Base-by-base conservation (phyloP, 2,113 vertebrate species). In the Perognathus longimembris region DNA sequence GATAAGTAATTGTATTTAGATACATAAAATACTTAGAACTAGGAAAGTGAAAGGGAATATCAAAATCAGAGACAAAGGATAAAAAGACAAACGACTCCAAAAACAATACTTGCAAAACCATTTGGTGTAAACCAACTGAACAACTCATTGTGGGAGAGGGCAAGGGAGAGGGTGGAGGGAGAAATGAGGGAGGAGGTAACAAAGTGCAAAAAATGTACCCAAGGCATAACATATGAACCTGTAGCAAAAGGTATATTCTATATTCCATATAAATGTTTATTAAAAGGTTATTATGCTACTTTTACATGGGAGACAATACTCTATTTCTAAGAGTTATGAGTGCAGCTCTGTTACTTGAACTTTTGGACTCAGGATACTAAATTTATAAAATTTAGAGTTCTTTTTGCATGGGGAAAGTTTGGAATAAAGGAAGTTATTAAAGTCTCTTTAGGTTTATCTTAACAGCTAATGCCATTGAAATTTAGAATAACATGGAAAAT, bases 11-110 rank as follows among this genome's bases (percentile, higher is more conserved):
- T 91, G 2, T 87, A 76, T 80, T 90, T 94, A 75, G 66, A 12
- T 94, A 69, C 10, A 32, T 50, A 74, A 82, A 89, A 93, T 92
- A 75, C 24, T 81, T 11, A 93, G 81, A 84, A 74, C 22, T n/a
- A n/a, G n/a, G n/a, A n/a, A n/a, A n/a, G n/a, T n/a, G n/a, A n/a
- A n/a, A n/a, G n/a, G n/a, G n/a, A n/a, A n/a, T n/a, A n/a, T n/a
- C n/a, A n/a, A n/a, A n/a, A n/a, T n/a, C n/a, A n/a, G n/a, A n/a
- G n/a, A n/a, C n/a, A n/a, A n/a, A n/a, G n/a, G n/a, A n/a, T n/a
- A n/a, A n/a, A n/a, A n/a, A n/a, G n/a, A n/a, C n/a, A n/a, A n/a
- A n/a, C n/a, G n/a, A n/a, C n/a, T n/a, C n/a, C n/a, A n/a, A n/a
- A n/a, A n/a, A n/a, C n/a, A n/a, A n/a, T n/a, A n/a, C n/a, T n/a